These are phyloP conservation scores for Gnathonemus longibarbis DNA, from an alignment of 2,113 vertebrate species.

Conservation along the genomic window DNA sequence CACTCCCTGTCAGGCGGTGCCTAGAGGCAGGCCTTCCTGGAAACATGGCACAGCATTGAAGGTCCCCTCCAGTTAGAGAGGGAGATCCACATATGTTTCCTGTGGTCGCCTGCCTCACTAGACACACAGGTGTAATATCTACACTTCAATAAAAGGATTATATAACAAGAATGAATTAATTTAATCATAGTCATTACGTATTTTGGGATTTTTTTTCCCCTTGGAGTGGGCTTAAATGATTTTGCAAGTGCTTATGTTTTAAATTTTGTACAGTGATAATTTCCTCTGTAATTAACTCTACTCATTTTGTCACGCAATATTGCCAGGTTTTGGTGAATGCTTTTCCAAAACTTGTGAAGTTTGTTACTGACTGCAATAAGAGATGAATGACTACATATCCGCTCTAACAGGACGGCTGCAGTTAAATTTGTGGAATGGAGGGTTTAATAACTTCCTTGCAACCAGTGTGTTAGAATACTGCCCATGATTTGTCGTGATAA, in stretches of 20 bases:
- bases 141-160: background rate
- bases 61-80: conserved; percentile 84
- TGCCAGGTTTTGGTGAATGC: background rate
- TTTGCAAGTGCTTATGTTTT: background rate
- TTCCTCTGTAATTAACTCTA: background rate
- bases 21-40: conserved; percentile 90
- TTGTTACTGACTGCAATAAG: background rate
- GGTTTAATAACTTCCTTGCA: background rate
- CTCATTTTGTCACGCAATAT: no score
- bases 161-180: background rate
- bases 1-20: conserved; percentile 88
- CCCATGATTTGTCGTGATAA: background rate
- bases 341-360: background rate
- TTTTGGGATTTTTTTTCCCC: background rate
- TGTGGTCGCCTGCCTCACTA: background rate
- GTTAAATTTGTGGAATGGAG: background rate
- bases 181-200: background rate
- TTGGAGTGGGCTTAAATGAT: background rate
- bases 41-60: conserved; percentile 87
- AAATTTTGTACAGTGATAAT: background rate
- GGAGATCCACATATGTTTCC: conserved; percentile 70
- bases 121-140: background rate
- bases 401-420: background rate
- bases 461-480: background rate
- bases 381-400: background rate